These are phyloP conservation scores for Babyrousa celebensis DNA, from an alignment of 2,797 vertebrate species.

Conservation along the genomic window DNA sequence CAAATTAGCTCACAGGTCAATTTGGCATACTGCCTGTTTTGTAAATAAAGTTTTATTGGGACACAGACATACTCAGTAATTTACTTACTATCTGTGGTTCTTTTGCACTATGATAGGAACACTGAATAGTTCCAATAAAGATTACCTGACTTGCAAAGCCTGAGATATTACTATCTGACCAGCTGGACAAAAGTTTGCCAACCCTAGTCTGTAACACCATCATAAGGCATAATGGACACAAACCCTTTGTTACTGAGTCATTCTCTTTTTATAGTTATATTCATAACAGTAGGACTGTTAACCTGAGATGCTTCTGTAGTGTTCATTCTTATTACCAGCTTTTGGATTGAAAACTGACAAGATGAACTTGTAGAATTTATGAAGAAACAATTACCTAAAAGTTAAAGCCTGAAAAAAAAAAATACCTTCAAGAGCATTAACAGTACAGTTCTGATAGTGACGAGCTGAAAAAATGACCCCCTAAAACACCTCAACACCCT, in stretches of 20 bases:
- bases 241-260: neutral
- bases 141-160: neutral
- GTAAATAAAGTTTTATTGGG: neutral
- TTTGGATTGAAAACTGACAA: constrained; percentile 31
- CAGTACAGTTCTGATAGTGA: neutral
- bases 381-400: constrained; percentile 6
- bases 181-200: neutral
- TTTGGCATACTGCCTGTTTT: neutral
- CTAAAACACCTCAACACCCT: neutral
- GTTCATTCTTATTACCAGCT: neutral
- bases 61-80: neutral
- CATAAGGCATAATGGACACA: neutral
- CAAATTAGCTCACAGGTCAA: neutral
- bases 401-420: neutral
- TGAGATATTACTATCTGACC: neutral
- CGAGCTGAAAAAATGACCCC: neutral
- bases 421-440: neutral
- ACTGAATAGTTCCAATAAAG: neutral
- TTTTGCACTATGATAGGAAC: neutral
- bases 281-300: neutral
- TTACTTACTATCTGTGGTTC: neutral
- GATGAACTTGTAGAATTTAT: neutral
- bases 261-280: neutral
- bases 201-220: neutral
- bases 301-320: neutral